Evolutionary conservation across 2,888 invertebrate genomes (phyloP), one percentile per base, ranked within the genome.

Genomic region (Ophonus ardosiacus): DNA sequence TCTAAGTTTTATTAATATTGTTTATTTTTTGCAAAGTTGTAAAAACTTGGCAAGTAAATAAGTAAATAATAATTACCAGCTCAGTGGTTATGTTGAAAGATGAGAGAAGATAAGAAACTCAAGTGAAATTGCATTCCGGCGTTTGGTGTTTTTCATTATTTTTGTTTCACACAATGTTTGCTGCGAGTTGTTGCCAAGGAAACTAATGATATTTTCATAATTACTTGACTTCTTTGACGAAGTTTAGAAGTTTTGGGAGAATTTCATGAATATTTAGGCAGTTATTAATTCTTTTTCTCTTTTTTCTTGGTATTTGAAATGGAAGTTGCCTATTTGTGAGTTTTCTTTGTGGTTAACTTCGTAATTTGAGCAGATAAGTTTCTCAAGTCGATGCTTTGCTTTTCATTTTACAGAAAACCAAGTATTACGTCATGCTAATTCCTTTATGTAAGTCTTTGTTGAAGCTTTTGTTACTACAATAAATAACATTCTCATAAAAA

Each of bases 141-240:
- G 74, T 74, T 74, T 78, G 59, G 13, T 80, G 80, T 80, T 80
- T 80, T 61, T 80, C 43, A 61, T 80, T 80, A 80, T 80, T 80
- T 80, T 80, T 78, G 61, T 80, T 61, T 59, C 80, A 61, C 40
- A 80, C 80, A 59, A 51, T 81, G 81, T 81, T 81, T 81, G 71
- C 56, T 31, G 65, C 21, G 71, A 21, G 51, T 51, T 38, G 80
- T 81, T 81, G 56, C 81, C 81, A 68, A 57, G 81, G 71, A 81
- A 68, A 81, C 81, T 81, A 81, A 81, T 81, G 68, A 56, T 57
- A 81, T 81, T 81, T 81, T 81, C 81, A 81, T 81, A 81, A 81
- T 81, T 81, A 68, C 81, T 81, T 68, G 81, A 81, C 81, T 81
- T 68, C 81, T 81, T 81, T 71, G 71, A 71, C 56, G 81, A 56